Evolutionary conservation across 2,888 invertebrate genomes (phyloP), one percentile per base, ranked within the genome.

Genomic region (Trissoscelio sp.): DNA sequence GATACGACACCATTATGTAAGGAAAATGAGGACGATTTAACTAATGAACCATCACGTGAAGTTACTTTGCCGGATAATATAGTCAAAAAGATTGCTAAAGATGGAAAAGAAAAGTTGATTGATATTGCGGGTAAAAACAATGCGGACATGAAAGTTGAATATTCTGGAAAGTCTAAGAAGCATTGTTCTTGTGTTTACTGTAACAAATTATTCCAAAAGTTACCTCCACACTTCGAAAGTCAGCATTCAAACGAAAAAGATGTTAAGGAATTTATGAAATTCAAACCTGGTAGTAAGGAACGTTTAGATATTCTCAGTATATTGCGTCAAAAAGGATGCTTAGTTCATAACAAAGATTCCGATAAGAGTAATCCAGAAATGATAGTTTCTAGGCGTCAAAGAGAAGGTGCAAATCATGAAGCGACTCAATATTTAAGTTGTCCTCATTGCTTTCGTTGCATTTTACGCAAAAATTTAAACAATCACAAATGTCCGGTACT

Each of bases 121-220:
- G n/a, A n/a, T n/a, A n/a, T n/a, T n/a, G n/a, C n/a, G n/a, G n/a
- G n/a, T n/a, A n/a, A n/a, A n/a, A n/a, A n/a, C n/a, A n/a, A n/a
- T n/a, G n/a, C n/a, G n/a, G n/a, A n/a, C n/a, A n/a, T n/a, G n/a
- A n/a, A n/a, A n/a, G n/a, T n/a, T n/a, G n/a, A n/a, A n/a, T n/a
- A n/a, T n/a, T n/a, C n/a, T n/a, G n/a, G n/a, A n/a, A n/a, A n/a
- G n/a, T n/a, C n/a, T n/a, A n/a, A n/a, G n/a, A n/a, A n/a, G n/a
- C n/a, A n/a, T n/a, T n/a, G n/a, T n/a, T n/a, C 34, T 12, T 58
- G 58, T 12, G 7, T 58, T 9, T 58, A 39, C 22, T 42, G 58
- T 12, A 20, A 39, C 9, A 42, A 39, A 18, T 20, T n/a, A 12
- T 1, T 39, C 3, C 11, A 14, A 4, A 58, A 58, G 22, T 42